Evolutionary conservation across 2,888 invertebrate species (phyloP).

Genomic region (Scelioninae gen. 1): DNA sequence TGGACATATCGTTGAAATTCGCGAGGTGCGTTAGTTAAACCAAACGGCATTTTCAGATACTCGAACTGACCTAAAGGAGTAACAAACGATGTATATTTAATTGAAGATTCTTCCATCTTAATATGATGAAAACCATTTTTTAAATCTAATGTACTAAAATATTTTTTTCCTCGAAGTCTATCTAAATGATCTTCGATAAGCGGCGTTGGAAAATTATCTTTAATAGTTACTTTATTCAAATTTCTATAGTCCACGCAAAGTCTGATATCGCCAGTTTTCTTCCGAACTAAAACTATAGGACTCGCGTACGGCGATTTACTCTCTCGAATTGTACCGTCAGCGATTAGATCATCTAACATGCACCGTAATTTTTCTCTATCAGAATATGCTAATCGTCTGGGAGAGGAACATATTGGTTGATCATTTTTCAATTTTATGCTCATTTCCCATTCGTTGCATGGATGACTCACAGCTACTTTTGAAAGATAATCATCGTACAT

Average conservation of each 20-base stretch:
- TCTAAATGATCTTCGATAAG: slow-evolving; percentile 76
- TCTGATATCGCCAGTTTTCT: slow-evolving; percentile 72
- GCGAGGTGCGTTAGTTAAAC: slow-evolving; percentile 29
- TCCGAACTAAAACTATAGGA: slow-evolving; percentile 73
- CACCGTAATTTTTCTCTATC: slow-evolving; percentile 53
- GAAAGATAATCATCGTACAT: no score
- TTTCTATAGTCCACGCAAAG: slow-evolving; percentile 75
- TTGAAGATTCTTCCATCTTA: slow-evolving; percentile 72
- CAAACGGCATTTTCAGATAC: slow-evolving; percentile 38
- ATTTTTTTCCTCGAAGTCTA: slow-evolving; percentile 72
- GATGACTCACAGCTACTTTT: no score
- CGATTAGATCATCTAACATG: slow-evolving; percentile 42
- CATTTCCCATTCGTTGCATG: slow-evolving; percentile 23
- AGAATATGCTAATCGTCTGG: slow-evolving; percentile 49
- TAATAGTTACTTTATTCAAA: slow-evolving; percentile 74
- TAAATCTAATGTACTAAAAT: slow-evolving; percentile 76
- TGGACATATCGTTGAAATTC: slow-evolving; percentile 27
- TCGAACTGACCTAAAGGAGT: slow-evolving; percentile 67
- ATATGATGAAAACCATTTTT: slow-evolving; percentile 77
- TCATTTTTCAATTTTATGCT: slow-evolving; percentile 20
- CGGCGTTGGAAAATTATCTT: slow-evolving; percentile 72
- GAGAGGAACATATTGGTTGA: slow-evolving; percentile 51
- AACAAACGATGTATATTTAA: slow-evolving; percentile 70
- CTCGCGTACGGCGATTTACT: slow-evolving; percentile 72
- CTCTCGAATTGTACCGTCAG: slow-evolving; percentile 48